Percentiles rank a stretch among this genome's conserved stretches.
These are phyloP conservation scores for Eospalax fontanierii DNA, from an alignment of 2,797 vertebrate species.

Conservation along the genomic window DNA sequence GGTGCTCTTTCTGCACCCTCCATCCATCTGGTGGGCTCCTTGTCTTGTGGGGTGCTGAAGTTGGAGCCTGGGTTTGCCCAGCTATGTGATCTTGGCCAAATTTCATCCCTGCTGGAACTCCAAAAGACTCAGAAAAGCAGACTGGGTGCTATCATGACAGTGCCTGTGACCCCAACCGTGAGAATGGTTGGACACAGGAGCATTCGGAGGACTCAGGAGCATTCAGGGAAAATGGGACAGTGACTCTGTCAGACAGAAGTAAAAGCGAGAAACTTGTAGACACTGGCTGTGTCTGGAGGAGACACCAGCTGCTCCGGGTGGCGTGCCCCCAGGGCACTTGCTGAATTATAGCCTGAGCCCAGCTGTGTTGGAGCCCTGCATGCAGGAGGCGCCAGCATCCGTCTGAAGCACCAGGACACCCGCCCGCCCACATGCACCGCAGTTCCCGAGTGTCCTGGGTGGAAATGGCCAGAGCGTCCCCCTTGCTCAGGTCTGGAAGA, in stretches of 20 bases:
- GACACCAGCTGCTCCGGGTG: neutral
- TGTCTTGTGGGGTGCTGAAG: neutral
- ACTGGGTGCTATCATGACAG: rapidly evolving
- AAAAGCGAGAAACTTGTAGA: neutral
- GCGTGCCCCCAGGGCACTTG: slow-evolving; percentile 40
- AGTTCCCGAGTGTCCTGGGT: slow-evolving; percentile 74
- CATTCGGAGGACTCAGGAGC: rapidly evolving
- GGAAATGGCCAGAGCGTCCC: rapidly evolving
- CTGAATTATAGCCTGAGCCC: slow-evolving; percentile 62
- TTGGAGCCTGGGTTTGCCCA: neutral
- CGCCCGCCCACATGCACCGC: slow-evolving; percentile 56
- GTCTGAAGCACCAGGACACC: slow-evolving; percentile 62
- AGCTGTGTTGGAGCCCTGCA: slow-evolving; percentile 23
- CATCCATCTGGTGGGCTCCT: neutral
- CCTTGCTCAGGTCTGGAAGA: rapidly evolving
- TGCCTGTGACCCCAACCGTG: too few relatives aligned
- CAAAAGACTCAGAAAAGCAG: neutral
- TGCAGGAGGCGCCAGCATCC: neutral
- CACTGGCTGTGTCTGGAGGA: neutral
- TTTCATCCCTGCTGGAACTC: neutral
- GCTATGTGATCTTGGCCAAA: neutral
- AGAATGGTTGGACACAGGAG: rapidly evolving
- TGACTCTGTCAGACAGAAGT: rapidly evolving
- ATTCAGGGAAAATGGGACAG: neutral
- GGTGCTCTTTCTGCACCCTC: neutral